Evolutionary conservation across 2,797 vertebrate species (phyloP).

Genomic region (Sebastolobus alascanus): DNA sequence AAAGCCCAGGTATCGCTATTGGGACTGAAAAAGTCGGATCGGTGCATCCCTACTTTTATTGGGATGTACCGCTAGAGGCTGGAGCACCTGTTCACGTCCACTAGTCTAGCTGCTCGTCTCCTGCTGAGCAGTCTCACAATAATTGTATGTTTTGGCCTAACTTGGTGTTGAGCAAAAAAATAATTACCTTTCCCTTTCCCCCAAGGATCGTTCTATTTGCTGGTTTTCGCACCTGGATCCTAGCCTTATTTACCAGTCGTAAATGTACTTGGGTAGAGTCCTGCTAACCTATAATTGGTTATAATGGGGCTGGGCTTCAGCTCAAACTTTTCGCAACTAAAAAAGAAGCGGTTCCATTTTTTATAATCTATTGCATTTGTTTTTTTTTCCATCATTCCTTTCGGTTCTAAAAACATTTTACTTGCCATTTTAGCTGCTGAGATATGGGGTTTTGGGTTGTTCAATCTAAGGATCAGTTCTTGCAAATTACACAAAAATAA

Average conservation of each 20-base stretch:
- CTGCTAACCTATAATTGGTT: slow-evolving; percentile 3
- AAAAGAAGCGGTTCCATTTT: background rate
- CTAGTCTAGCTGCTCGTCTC: background rate
- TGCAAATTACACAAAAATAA: background rate
- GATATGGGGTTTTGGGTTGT: background rate
- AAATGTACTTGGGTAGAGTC: background rate
- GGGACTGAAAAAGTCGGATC: too few relatives aligned
- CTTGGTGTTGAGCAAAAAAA: background rate
- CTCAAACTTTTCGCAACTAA: background rate
- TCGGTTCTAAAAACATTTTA: background rate
- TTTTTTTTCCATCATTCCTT: background rate
- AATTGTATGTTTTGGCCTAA: background rate
- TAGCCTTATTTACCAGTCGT: slow-evolving; percentile 2
- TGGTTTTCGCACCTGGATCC: slow-evolving; percentile 15
- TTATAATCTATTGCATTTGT: background rate
- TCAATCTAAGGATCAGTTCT: background rate
- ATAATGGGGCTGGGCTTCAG: background rate
- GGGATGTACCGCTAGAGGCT: background rate
- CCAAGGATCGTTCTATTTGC: background rate
- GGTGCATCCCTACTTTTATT: background rate
- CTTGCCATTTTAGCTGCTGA: background rate
- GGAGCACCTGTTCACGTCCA: background rate
- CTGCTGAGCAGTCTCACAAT: background rate
- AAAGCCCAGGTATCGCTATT: too few relatives aligned
- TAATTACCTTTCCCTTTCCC: background rate